Percentiles rank a stretch among this genome's conserved stretches.
Evolutionary conservation across 2,113 vertebrate species (phyloP).

Genomic region (Microtus montanus): DNA sequence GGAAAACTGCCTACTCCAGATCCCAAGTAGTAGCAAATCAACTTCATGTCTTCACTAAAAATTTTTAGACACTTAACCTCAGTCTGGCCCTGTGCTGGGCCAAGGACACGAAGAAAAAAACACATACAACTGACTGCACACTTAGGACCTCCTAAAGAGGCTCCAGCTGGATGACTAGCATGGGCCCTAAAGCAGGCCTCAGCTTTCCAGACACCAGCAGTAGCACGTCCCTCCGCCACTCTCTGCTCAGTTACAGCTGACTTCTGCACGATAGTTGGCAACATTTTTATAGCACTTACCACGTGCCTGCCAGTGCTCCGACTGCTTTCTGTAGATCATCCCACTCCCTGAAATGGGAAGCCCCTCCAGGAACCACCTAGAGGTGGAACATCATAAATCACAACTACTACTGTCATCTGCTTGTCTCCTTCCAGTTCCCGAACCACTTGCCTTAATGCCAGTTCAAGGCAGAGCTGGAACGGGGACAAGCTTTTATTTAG

Average conservation of each 20-base stretch:
- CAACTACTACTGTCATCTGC: conserved; percentile 26
- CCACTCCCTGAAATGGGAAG: conserved; percentile 3
- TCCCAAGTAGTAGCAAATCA: not conserved
- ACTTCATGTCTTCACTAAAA: conserved; percentile 23
- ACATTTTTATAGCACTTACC: conserved; percentile 40
- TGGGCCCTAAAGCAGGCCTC: not conserved
- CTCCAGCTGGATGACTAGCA: not conserved
- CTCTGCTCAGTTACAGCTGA: not conserved
- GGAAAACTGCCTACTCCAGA: not conserved
- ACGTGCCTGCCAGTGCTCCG: conserved; percentile 29
- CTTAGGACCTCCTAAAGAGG: not conserved
- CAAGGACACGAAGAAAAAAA: conserved; percentile 1
- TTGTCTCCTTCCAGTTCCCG: not conserved
- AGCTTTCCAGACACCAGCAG: not conserved
- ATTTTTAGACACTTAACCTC: not conserved
- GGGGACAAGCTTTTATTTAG: not conserved
- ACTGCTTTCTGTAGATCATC: conserved; percentile 31
- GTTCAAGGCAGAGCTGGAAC: not conserved
- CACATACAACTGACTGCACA: not conserved
- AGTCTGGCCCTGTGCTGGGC: not conserved
- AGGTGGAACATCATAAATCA: conserved; percentile 35
- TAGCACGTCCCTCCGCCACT: not conserved
- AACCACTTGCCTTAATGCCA: conserved; percentile 32
- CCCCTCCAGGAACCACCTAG: not conserved
- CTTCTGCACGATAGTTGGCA: conserved; percentile 41